These are phyloP conservation scores for Lithobates pipiens DNA, from an alignment of 2,797 vertebrate genomes.

Conservation along the genomic window DNA sequence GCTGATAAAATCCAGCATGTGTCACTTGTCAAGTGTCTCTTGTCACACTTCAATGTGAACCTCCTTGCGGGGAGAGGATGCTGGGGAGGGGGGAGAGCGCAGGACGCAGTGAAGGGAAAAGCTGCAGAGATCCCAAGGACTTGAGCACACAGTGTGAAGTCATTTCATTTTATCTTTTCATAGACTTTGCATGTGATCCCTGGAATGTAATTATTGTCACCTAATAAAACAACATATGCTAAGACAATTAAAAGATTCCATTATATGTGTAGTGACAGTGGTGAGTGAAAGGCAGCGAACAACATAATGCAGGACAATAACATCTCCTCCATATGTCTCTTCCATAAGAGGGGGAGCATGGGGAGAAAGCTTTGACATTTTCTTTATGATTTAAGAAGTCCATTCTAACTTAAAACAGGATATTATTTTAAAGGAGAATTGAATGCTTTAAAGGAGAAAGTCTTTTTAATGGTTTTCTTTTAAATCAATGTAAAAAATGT, in stretches of 20 bases:
- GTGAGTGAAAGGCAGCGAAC: conserved; percentile 20
- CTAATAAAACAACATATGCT: conserved; percentile 99
- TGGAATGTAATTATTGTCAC: conserved; percentile 98
- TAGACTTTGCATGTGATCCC: conserved; percentile 98
- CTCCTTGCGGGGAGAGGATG: conserved; percentile 80
- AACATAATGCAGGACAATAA: conserved; percentile 40
- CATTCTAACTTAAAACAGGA: no score
- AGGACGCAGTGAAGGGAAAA: conserved; percentile 96
- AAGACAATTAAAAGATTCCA: conserved; percentile 99
- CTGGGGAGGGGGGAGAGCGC: conserved; percentile 69
- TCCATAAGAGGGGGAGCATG: not conserved
- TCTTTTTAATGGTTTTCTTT: no score
- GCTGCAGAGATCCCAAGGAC: conserved; percentile 91
- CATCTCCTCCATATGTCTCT: conserved; percentile 38
- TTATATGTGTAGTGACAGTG: conserved; percentile 94
- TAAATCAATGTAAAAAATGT: no score
- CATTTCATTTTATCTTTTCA: conserved; percentile 96
- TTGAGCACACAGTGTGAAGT: conserved; percentile 99
- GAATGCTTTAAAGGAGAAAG: no score
- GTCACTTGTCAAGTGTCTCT: conserved; percentile 88
- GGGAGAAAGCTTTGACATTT: not conserved
- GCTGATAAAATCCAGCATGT: conserved; percentile 89
- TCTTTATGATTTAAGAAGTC: no score
- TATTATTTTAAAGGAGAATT: no score
- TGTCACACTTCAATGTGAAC: conserved; percentile 92